phyloP scores from a whole-genome alignment of 1,140 invertebrate genomes.

The Caenorhabditis tropicalis region DNA sequence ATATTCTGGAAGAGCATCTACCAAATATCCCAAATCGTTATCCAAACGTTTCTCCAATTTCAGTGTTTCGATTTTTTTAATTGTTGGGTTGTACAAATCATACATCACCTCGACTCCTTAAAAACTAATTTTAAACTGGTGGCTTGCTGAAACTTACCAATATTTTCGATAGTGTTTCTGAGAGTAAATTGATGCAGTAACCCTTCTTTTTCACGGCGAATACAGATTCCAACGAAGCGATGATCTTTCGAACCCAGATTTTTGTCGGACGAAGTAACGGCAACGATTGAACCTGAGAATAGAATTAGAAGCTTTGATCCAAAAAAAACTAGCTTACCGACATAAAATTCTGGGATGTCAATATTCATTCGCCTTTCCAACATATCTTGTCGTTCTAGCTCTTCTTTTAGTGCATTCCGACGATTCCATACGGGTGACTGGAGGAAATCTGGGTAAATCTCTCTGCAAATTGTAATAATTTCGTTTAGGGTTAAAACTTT shows the following conservation, averaged over 20 bases:
- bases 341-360: conserved; percentile 95
- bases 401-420: conserved; percentile 84
- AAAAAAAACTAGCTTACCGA: conserved; percentile 78
- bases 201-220: conserved; percentile 82
- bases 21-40: conserved; percentile 85
- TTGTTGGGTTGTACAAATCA: conserved; percentile 90
- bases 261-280: conserved; percentile 87
- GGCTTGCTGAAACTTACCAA: conserved; percentile 75
- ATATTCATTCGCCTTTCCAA: conserved; percentile 82
- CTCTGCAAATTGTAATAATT: conserved; percentile 74
- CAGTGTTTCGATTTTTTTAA: conserved; percentile 87
- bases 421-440: conserved; percentile 83
- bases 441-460: conserved; percentile 91
- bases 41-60: conserved; percentile 92
- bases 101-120: conserved; percentile 85
- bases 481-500: neutral
- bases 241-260: conserved; percentile 85
- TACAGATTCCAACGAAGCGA: conserved; percentile 95
- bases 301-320: neutral
- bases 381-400: conserved; percentile 91
- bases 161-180: conserved; percentile 89
- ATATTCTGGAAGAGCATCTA: conserved; percentile 90
- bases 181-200: conserved; percentile 84
- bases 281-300: conserved; percentile 82
- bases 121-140: conserved; percentile 34